Conservation (phyloP, 2,113 vertebrate species). For the Vombatus ursinus region DNA sequence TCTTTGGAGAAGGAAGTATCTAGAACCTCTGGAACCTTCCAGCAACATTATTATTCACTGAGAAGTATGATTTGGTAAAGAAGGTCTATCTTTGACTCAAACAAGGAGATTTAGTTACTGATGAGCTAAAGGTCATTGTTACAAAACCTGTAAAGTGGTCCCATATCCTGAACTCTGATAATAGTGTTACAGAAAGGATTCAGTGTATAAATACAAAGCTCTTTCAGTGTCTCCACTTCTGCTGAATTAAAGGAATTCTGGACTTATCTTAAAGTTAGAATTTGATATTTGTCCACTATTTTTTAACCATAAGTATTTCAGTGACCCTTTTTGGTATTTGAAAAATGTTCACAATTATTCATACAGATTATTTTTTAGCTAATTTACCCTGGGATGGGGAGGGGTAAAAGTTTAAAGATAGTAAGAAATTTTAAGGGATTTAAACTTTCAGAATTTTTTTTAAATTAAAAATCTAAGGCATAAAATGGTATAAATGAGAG, state of each 20-base stretch:
- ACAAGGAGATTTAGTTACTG: neutral
- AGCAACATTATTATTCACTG: neutral
- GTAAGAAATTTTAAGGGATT: neutral
- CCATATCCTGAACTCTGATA: neutral
- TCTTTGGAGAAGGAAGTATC: neutral
- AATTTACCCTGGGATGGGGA: neutral
- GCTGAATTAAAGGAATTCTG: neutral
- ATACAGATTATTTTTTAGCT: neutral
- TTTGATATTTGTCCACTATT: neutral
- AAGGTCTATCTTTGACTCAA: neutral
- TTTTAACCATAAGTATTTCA: neutral
- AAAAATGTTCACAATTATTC: neutral
- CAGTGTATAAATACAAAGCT: neutral
- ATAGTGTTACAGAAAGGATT: neutral
- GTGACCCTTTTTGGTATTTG: slow-evolving; percentile 2
- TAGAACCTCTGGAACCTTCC: neutral
- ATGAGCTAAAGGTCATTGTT: neutral
- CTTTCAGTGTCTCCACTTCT: neutral
- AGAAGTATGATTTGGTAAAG: neutral
- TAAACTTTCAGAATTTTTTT: neutral
- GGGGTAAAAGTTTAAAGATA: neutral
- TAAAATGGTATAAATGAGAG: neutral
- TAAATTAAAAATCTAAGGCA: neutral
- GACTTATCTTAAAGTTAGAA: neutral
- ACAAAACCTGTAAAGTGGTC: neutral